Base-by-base conservation (phyloP, 2,113 vertebrate species). In the Phyllopteryx taeniolatus region DNA sequence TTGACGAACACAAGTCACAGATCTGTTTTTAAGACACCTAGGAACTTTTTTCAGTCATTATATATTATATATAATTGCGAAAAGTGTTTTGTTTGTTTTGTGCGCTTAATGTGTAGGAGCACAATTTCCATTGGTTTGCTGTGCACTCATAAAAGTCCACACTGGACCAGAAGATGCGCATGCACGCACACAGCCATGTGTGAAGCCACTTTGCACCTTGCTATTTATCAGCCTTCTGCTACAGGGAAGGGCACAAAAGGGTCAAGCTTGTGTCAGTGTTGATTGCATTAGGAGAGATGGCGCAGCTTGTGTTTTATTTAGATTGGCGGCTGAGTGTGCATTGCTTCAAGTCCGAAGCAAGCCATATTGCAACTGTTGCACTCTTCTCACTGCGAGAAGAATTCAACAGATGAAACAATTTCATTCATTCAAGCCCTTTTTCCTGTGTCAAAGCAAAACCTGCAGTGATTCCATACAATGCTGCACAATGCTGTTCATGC, bases 171-270 rank as follows among this genome's bases (percentile, higher is more conserved):
- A 57, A 57, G 7, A 27, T 27, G 27, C 27, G 27, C 27, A 27
- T 4, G 71, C 73, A 73, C 85, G 78, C 69, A 35, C 81, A 69
- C 56, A 72, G 57, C 60, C 42, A 60, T 56, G 79, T 81, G 81
- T 74, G 66, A 80, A 80, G 76, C 17, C 68, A 62, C 75, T 85
- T 88, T 75, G 73, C 88, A 85, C 88, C 47, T 85, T 71, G 70
- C 43, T 6, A 53, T 78, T 62, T 68, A 59, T 68, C 43, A 44
- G 0, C 39, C 47, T 70, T 68, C 59, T 57, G 82, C 83, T 71
- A 51, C 76, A 61, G 79, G 78, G 76, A 85, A 86, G 73, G 78
- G 76, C 62, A 62, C 42, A 70, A 75, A 79, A 84, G 77, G 82
- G 42, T 68, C 46, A 71, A 71, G 59, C 47, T 69, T 49, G 7